phyloP scores from a whole-genome alignment of 1,140 invertebrate species.

The Orchestia grillus region DNA sequence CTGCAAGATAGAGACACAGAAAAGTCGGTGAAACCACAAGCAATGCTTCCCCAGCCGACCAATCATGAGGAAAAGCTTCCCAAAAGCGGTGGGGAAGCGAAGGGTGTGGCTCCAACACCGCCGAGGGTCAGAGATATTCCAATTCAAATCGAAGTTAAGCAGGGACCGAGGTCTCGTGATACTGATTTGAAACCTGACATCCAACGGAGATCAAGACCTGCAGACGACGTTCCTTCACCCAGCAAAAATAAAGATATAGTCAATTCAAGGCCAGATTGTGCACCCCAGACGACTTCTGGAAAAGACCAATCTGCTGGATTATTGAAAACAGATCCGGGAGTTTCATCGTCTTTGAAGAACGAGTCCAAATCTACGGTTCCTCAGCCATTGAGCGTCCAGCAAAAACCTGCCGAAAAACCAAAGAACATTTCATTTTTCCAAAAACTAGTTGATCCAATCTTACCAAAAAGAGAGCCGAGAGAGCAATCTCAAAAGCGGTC shows the following conservation, averaged over 20 bases:
- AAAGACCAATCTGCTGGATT: not conserved
- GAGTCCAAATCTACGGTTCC: not conserved
- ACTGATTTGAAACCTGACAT: not conserved
- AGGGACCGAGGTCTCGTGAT: not conserved
- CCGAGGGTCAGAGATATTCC: not conserved
- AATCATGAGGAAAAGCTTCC: not conserved
- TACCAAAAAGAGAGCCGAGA: not conserved
- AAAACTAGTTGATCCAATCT: not conserved
- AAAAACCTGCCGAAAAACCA: not conserved
- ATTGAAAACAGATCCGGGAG: not conserved
- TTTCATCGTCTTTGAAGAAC: not conserved
- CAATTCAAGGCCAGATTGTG: not conserved
- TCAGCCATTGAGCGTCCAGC: not conserved
- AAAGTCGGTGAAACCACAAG: not conserved
- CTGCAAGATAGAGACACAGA: not conserved
- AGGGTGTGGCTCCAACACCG: not conserved
- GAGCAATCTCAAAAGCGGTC: not conserved
- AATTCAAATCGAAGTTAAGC: not conserved
- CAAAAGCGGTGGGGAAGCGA: not conserved
- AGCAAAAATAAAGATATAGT: not conserved
- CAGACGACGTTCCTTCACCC: not conserved
- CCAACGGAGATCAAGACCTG: not conserved
- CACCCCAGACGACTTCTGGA: not conserved
- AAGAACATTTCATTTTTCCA: conserved; percentile 1
- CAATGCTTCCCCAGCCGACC: not conserved